Conservation (phyloP, 2,888 invertebrate species). For the Drosophila tanythrix region DNA sequence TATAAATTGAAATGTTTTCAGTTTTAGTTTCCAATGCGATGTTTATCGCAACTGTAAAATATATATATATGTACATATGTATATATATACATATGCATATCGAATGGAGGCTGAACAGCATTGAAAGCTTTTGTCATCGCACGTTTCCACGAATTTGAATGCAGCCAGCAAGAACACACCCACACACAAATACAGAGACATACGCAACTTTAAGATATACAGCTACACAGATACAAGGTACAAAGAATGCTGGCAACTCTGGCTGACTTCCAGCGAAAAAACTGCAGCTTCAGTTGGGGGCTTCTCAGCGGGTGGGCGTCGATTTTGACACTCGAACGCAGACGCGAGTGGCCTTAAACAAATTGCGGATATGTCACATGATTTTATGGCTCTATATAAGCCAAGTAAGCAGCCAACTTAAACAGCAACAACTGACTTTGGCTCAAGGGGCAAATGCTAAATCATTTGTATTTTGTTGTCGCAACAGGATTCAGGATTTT, state of each 20-base stretch:
- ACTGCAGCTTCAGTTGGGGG: constrained; percentile 29
- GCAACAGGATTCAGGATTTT: constrained; percentile 64
- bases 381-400: constrained; percentile 66
- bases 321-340: constrained; percentile 76
- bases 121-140: constrained; percentile 79
- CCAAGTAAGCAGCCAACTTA: constrained; percentile 10
- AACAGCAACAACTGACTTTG: constrained; percentile 4
- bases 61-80: constrained; percentile 7
- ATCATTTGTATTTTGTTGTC: constrained; percentile 71
- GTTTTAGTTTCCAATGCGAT: constrained; percentile 35
- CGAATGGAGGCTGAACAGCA: constrained; percentile 34
- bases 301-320: constrained; percentile 70
- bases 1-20: constrained; percentile 2
- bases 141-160: constrained; percentile 52
- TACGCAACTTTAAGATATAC: constrained; percentile 15
- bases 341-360: constrained; percentile 65
- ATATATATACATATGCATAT: constrained; percentile 17
- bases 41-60: constrained; percentile 46
- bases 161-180: background rate
- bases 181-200: constrained; percentile 20
- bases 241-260: constrained; percentile 72
- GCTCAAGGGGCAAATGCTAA: constrained; percentile 66
- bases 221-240: constrained; percentile 28
- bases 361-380: constrained; percentile 82
- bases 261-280: constrained; percentile 60